A percentile compares a stretch with the other conserved stretches of the same genome.
Evolutionary conservation across 2,888 invertebrate genomes (phyloP).

Genomic region (Phlogophora meticulosa): DNA sequence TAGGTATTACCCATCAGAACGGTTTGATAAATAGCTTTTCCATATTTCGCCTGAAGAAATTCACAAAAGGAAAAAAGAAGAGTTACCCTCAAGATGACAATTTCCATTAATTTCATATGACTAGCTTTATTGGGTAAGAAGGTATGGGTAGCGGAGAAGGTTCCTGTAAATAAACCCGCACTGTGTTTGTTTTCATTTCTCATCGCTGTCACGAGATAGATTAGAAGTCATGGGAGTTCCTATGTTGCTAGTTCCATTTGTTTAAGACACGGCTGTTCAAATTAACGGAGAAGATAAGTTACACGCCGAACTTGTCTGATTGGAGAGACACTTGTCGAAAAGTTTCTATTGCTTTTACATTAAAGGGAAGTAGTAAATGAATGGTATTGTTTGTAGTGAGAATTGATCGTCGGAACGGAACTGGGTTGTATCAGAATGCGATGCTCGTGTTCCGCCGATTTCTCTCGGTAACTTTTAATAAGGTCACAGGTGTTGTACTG

Average conservation of each 20-base stretch:
- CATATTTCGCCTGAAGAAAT: too few relatives aligned
- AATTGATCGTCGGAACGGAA: conserved; percentile 62
- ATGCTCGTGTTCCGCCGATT: conserved; percentile 44
- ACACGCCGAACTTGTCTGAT: conserved; percentile 67
- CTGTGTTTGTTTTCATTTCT: too few relatives aligned
- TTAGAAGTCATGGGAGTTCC: conserved; percentile 4
- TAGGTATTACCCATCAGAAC: too few relatives aligned
- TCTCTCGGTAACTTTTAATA: conserved; percentile 61
- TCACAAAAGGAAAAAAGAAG: too few relatives aligned
- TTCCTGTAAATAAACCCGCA: too few relatives aligned
- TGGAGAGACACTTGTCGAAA: conserved; percentile 70
- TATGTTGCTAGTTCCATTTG: conserved; percentile 22
- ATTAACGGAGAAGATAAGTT: conserved; percentile 59
- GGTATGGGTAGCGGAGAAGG: too few relatives aligned
- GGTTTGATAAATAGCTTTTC: too few relatives aligned
- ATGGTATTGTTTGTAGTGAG: conserved; percentile 56
- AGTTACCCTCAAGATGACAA: too few relatives aligned
- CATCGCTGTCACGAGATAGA: background rate
- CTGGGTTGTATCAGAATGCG: conserved; percentile 61
- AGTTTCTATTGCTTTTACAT: conserved; percentile 72
- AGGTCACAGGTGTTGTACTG: conserved; percentile 61
- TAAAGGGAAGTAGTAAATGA: conserved; percentile 66
- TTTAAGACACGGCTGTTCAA: conserved; percentile 42
- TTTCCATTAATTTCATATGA: too few relatives aligned
- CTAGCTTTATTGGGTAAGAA: too few relatives aligned